Conservation (phyloP, 1,140 invertebrate species). For the Caenorhabditis inopinata region DNA sequence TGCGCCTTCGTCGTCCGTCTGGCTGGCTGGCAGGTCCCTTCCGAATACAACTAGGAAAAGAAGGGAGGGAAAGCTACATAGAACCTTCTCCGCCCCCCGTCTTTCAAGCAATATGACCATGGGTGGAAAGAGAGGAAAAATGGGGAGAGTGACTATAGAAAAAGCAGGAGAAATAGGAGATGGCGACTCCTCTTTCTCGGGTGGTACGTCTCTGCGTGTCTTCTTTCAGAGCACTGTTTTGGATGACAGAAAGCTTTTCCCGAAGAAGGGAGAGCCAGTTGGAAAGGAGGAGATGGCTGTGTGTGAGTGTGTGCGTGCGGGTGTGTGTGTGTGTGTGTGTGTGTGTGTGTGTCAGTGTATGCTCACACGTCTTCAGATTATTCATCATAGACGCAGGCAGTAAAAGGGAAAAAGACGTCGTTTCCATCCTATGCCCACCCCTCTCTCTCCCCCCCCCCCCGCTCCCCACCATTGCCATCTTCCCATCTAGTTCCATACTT, state of each 20-base stretch:
- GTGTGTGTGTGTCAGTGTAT: background rate
- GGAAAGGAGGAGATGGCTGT: background rate
- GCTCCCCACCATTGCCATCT: background rate
- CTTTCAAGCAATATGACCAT: background rate
- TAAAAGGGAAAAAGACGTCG: constrained; percentile 14
- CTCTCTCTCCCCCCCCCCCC: constrained; percentile 1
- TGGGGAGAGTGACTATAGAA: background rate
- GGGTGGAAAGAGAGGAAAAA: background rate
- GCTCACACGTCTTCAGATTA: background rate
- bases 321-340: background rate
- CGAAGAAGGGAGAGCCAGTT: constrained; percentile 1
- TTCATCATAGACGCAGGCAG: background rate
- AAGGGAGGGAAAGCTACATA: constrained; percentile 17
- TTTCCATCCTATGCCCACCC: too few species aligned
- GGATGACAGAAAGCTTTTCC: constrained; percentile 10
- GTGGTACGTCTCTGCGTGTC: constrained; percentile 31
- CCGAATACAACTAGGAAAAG: constrained; percentile 6
- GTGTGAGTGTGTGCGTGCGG: too few species aligned
- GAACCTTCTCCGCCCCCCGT: background rate
- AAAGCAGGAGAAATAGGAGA: constrained; percentile 18
- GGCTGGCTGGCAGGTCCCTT: constrained; percentile 22
- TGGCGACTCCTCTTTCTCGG: constrained; percentile 12
- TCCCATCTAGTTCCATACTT: background rate
- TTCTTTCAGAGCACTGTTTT: background rate
- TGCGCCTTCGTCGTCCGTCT: background rate